Evolutionary conservation across 2,888 invertebrate genomes (phyloP).

Genomic region (Troglohyphantes excavatus): DNA sequence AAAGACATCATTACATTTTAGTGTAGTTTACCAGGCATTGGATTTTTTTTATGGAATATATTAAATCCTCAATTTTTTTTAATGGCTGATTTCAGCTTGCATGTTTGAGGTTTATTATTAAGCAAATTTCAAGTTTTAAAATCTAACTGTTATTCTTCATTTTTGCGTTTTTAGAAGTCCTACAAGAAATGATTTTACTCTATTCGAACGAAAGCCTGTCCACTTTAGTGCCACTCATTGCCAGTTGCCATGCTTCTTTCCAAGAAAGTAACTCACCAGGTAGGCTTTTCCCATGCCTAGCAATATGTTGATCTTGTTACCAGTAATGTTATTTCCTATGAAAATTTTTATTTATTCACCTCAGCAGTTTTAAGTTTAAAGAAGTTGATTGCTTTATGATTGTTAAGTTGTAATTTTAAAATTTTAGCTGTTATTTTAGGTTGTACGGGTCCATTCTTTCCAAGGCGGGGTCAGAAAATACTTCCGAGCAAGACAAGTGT

Average conservation of each 20-base stretch:
- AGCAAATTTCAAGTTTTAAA: too few relatives aligned
- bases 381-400: neutral
- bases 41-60: too few relatives aligned
- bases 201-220: slow-evolving; percentile 91
- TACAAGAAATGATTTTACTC: slow-evolving; percentile 90
- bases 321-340: neutral
- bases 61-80: too few relatives aligned
- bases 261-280: slow-evolving; percentile 86
- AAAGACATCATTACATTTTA: too few relatives aligned
- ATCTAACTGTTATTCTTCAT: neutral
- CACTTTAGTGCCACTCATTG: slow-evolving; percentile 91
- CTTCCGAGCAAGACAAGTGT: slow-evolving; percentile 87
- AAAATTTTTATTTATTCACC: too few relatives aligned
- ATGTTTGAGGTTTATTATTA: too few relatives aligned
- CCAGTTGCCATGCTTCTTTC: slow-evolving; percentile 91
- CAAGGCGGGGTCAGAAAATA: slow-evolving; percentile 86
- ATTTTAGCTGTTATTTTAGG: slow-evolving; percentile 84
- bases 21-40: too few relatives aligned
- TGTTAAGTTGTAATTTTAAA: slow-evolving; percentile 14
- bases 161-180: slow-evolving; percentile 85
- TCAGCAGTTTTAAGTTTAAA: too few relatives aligned
- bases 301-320: neutral
- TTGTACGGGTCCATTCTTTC: slow-evolving; percentile 90
- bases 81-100: too few relatives aligned
- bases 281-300: too few relatives aligned